Conservation (phyloP, 2,113 vertebrate species). For the Ochotona curzoniae region DNA sequence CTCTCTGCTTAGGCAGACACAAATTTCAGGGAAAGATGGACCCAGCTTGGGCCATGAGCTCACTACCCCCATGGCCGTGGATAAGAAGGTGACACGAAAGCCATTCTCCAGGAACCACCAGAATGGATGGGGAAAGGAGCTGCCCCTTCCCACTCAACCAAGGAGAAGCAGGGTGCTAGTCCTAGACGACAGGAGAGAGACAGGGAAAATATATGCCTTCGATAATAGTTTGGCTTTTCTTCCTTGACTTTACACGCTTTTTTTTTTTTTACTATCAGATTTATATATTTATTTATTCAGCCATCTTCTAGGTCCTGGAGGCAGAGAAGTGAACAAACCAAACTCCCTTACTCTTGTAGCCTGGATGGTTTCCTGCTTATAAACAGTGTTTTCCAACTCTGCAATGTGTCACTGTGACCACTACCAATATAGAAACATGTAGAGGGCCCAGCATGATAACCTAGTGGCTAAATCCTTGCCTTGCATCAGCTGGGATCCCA, state of each 20-base stretch:
- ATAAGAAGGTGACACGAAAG: neutral
- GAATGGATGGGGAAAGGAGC: neutral
- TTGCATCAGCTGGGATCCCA: too few species aligned
- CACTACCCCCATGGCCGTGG: neutral
- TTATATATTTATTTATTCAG: neutral
- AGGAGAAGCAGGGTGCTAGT: neutral
- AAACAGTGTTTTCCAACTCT: neutral
- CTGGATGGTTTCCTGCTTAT: neutral
- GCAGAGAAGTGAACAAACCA: neutral
- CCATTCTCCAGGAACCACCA: neutral
- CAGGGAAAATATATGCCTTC: neutral
- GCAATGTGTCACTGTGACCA: neutral
- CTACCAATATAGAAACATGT: constrained; percentile 5
- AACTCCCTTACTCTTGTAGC: neutral
- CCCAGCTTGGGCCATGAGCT: neutral
- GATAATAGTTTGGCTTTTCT: neutral
- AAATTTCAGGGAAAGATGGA: neutral
- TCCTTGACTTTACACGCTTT: neutral
- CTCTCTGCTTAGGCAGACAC: neutral
- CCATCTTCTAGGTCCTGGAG: neutral
- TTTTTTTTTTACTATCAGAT: neutral
- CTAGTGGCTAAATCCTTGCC: too few species aligned
- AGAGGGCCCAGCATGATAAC: too few species aligned
- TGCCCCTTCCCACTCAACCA: neutral
- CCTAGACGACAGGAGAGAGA: neutral